These are phyloP conservation scores for Scaptodrosophila latifasciaeformis DNA, from an alignment of 2,888 invertebrate species.

Conservation along the genomic window DNA sequence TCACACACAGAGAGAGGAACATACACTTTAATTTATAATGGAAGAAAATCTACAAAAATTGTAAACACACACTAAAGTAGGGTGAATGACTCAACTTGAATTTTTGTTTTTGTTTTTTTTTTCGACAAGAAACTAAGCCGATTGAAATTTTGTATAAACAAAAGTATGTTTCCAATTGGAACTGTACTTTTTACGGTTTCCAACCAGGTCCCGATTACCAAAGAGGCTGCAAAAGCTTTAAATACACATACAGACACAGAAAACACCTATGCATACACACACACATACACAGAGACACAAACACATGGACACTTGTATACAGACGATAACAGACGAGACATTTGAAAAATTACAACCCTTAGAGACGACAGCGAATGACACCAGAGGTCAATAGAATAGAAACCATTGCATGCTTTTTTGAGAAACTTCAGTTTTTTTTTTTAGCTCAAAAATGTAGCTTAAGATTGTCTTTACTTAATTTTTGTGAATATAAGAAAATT, in stretches of 20 bases:
- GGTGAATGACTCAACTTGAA: slow-evolving; percentile 2
- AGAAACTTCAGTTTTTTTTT: no score
- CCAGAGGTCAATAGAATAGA: no score
- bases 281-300: not conserved
- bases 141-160: not conserved
- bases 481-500: no score
- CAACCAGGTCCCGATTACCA: slow-evolving; percentile 15
- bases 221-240: not conserved
- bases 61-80: not conserved
- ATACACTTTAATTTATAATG: not conserved
- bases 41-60: slow-evolving; percentile 6
- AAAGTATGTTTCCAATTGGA: slow-evolving; percentile 38
- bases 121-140: not conserved
- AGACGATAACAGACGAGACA: no score
- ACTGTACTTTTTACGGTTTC: slow-evolving; percentile 39
- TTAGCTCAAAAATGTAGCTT: no score
- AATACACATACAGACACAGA: not conserved
- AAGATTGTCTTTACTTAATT: no score
- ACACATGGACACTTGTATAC: not conserved
- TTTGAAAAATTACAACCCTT: slow-evolving; percentile 5
- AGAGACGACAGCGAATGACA: no score
- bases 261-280: not conserved
- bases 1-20: not conserved
- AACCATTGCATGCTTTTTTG: no score
- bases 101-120: not conserved